Percentiles rank a stretch among this genome's conserved stretches.
Conservation (phyloP, 2,113 vertebrate species). For the rabbit (Oryctolagus cuniculus) region DNA sequence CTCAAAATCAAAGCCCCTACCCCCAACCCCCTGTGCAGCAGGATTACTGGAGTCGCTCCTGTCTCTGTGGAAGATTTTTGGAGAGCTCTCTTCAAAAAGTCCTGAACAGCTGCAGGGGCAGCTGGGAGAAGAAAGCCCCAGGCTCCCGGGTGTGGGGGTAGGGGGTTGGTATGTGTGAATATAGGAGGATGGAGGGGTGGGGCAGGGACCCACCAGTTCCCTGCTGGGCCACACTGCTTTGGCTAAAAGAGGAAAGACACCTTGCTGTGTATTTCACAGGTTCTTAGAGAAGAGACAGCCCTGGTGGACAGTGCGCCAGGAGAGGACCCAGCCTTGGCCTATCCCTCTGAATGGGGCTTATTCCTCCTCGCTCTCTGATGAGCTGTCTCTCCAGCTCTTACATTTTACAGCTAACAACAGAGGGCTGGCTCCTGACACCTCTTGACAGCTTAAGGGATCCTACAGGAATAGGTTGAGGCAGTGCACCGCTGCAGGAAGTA, state of each 20-base stretch:
- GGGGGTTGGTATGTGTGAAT: not conserved
- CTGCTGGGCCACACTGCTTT: constrained; percentile 20
- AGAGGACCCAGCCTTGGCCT: not conserved
- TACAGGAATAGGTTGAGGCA: not conserved
- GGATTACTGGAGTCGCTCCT: not conserved
- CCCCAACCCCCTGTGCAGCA: not conserved
- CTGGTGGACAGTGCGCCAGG: not conserved
- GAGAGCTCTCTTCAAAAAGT: constrained; percentile 28
- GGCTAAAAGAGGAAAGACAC: not conserved
- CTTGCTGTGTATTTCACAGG: not conserved
- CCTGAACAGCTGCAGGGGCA: constrained; percentile 65
- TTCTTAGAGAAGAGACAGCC: not conserved
- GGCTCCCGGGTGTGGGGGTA: not conserved
- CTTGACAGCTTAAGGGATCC: not conserved
- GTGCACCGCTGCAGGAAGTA: not conserved
- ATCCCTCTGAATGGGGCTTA: not conserved
- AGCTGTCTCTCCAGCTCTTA: not conserved
- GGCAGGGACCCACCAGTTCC: not conserved
- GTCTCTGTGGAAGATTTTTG: constrained; percentile 5
- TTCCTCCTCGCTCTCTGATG: not conserved
- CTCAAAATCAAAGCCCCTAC: not conserved
- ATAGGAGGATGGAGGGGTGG: not conserved
- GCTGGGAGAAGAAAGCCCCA: not conserved
- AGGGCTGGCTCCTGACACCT: not conserved
- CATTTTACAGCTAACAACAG: not conserved